Percentiles rank a stretch among this genome's conserved stretches.
These are phyloP conservation scores for Psophia crepitans DNA, from an alignment of 2,113 vertebrate genomes.

Conservation along the genomic window DNA sequence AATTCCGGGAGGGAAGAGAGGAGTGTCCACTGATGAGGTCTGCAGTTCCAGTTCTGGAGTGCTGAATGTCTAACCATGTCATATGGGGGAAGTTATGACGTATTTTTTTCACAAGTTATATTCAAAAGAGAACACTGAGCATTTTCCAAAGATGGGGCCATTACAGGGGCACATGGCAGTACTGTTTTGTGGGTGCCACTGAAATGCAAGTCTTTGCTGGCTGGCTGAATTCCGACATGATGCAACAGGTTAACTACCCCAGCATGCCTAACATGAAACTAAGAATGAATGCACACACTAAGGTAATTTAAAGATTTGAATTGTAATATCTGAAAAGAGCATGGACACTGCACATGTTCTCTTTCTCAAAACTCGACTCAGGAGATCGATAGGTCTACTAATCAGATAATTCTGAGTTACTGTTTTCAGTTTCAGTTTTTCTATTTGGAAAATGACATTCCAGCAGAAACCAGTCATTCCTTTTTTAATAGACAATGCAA, in stretches of 20 bases:
- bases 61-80: background rate
- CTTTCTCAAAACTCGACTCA: background rate
- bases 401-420: background rate
- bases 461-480: background rate
- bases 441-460: background rate
- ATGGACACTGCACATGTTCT: background rate
- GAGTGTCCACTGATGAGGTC: background rate
- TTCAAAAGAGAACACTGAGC: background rate
- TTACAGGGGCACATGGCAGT: background rate
- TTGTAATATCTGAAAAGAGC: background rate
- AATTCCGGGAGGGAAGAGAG: rapidly evolving
- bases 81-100: background rate
- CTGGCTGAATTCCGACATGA: background rate
- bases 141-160: background rate
- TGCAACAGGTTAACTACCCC: background rate
- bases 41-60: background rate
- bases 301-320: background rate
- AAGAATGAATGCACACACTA: background rate
- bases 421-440: background rate
- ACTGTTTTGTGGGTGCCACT: background rate
- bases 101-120: background rate
- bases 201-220: background rate
- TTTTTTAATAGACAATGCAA: background rate
- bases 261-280: background rate
- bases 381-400: background rate